Percentiles rank a stretch among this genome's conserved stretches.
Evolutionary conservation across 2,113 vertebrate species (phyloP).

Genomic region (Serilophus lunatus): DNA sequence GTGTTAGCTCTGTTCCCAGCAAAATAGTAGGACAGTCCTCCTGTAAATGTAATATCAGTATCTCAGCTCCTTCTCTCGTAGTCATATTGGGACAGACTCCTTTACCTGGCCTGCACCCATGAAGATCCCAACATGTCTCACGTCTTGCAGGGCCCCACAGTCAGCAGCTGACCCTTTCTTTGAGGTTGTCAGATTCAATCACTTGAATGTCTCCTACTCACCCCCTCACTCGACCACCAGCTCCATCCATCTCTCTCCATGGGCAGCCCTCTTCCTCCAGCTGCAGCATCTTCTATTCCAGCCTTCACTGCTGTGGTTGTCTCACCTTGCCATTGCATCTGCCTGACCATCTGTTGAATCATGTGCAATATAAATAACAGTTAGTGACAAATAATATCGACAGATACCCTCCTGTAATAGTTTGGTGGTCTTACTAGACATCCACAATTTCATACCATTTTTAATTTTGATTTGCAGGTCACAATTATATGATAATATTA

Average conservation of each 20-base stretch:
- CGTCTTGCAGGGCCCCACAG: background rate
- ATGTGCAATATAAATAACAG: constrained; percentile 56
- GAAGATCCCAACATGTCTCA: background rate
- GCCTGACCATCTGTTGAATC: constrained; percentile 62
- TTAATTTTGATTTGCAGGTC: background rate
- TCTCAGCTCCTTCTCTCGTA: background rate
- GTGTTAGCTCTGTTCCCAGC: background rate
- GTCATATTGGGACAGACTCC: background rate
- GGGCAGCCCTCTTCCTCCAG: constrained; percentile 26
- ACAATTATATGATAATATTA: background rate
- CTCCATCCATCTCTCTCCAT: constrained; percentile 51
- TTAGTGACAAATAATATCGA: constrained; percentile 52
- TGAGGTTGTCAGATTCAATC: background rate
- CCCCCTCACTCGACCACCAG: background rate
- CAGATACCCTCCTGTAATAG: background rate
- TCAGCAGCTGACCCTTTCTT: background rate
- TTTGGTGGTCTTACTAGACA: background rate
- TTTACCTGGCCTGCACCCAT: background rate
- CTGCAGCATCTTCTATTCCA: constrained; percentile 54
- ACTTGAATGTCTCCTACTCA: background rate
- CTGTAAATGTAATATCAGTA: background rate
- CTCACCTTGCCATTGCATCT: constrained; percentile 66
- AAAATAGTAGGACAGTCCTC: background rate
- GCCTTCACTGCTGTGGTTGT: constrained; percentile 43
- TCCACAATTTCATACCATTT: background rate